Evolutionary conservation across 1,140 invertebrate genomes (phyloP).

Genomic region (Mizuhopecten yessoensis): DNA sequence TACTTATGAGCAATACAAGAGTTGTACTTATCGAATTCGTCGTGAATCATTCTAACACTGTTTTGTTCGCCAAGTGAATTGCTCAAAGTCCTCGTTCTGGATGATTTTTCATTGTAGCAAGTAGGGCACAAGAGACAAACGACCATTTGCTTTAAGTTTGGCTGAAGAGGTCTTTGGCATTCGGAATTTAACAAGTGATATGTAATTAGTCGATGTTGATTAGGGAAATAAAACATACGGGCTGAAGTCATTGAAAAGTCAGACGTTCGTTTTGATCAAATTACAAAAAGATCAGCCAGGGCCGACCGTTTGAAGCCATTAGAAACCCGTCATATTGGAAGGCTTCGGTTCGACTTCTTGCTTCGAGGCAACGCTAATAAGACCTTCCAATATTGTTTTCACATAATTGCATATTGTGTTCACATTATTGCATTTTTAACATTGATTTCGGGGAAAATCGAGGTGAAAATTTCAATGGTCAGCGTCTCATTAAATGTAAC

Average conservation of each 20-base stretch:
- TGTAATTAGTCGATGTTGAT: not conserved
- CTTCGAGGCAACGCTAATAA: not conserved
- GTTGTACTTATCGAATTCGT: not conserved
- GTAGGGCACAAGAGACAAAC: not conserved
- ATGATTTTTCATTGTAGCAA: not conserved
- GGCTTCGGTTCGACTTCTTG: not conserved
- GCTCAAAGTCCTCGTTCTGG: not conserved
- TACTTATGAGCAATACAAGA: constrained; percentile 15
- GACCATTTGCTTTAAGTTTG: not conserved
- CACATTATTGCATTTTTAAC: too few relatives aligned
- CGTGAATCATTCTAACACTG: not conserved
- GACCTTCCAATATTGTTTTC: not conserved
- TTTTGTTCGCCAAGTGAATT: not conserved
- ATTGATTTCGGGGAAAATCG: too few relatives aligned
- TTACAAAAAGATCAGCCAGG: too few relatives aligned
- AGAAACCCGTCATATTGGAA: not conserved
- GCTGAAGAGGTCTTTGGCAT: not conserved
- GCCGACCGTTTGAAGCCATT: not conserved
- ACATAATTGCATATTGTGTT: not conserved
- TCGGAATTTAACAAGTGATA: not conserved
- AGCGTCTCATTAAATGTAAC: too few relatives aligned
- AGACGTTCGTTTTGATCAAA: not conserved
- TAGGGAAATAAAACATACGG: not conserved
- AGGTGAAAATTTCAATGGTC: too few relatives aligned
- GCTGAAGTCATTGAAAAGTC: not conserved